Evolutionary conservation across 2,888 invertebrate species (phyloP), one percentile per base, ranked within the genome.

Genomic region (Tuta absoluta): DNA sequence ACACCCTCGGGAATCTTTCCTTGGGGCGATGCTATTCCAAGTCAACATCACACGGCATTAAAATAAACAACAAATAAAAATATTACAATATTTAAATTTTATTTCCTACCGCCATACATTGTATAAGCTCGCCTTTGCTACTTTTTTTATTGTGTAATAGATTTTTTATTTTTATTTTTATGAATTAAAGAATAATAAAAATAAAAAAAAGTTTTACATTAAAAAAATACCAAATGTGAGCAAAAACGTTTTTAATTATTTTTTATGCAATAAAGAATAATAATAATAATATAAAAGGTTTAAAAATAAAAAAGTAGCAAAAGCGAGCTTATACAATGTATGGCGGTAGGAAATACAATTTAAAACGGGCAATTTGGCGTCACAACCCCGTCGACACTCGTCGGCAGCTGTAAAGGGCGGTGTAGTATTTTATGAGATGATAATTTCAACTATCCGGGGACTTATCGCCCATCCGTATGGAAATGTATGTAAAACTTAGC

Each of bases 381-480:
- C 11, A 63, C 60, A 33, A 24, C 45, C 59, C 28, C 17, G 63
- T 60, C 63, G 63, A 53, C 65, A 48, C 59, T 19, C 17, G 63
- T 60, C 63, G 63, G 45, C 65, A 48, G 63, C 63, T 60, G 60
- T 63, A 60, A 56, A 56, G 28, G 63, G 17, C 41, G 28, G 24
- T 56, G 56, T 65, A 51, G 63, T 38, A 56, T 53, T 65, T 63
- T 65, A 65, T 53, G 60, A 48, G 51, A 65, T 65, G 65, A 63
- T 65, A 65, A 63, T 65, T 65, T 63, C 56, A 63, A 65, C 65
- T 63, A 63, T 63, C 60, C 48, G 19, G 65, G 59, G 60, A 63
- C 19, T 53, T 53, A 53, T 62, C 19, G 14, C 21, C 11, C 38
- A 37, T 38, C 23, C 37, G 53, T 23, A 33, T 61, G 61, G 49